A percentile compares a stretch with the other conserved stretches of the same genome.
Evolutionary conservation across 2,888 invertebrate species (phyloP).

Genomic region (Oithona nana): DNA sequence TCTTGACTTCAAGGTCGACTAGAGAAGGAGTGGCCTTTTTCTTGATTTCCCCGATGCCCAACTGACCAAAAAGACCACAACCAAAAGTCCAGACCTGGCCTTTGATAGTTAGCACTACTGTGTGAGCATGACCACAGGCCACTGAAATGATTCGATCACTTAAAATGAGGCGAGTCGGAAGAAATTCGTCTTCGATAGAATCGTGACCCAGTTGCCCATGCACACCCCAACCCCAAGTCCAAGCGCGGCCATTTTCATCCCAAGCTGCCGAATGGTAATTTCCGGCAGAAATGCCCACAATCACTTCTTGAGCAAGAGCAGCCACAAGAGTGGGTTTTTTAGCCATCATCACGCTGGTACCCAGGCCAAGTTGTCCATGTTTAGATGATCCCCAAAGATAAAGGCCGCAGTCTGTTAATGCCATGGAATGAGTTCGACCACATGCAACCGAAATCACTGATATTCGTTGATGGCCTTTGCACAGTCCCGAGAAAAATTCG

Average conservation of each 20-base stretch:
- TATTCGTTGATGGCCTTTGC: neutral
- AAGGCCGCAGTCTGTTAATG: constrained; percentile 4
- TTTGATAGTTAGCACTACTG: constrained; percentile 42
- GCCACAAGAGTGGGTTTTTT: constrained; percentile 4
- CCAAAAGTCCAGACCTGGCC: constrained; percentile 45
- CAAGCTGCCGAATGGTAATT: constrained; percentile 5
- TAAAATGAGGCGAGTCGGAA: constrained; percentile 30
- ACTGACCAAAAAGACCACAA: constrained; percentile 55
- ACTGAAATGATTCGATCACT: constrained; percentile 29
- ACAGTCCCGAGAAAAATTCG: neutral
- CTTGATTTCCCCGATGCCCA: constrained; percentile 34
- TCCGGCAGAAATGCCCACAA: constrained; percentile 12
- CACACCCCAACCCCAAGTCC: constrained; percentile 89
- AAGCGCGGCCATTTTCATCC: constrained; percentile 36
- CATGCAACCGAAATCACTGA: neutral
- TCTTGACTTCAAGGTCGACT: neutral
- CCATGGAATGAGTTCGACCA: constrained; percentile 3
- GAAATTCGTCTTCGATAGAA: constrained; percentile 45
- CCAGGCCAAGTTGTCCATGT: constrained; percentile 9
- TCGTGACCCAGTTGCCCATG: constrained; percentile 82
- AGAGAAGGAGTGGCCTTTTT: neutral
- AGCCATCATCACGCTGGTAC: neutral
- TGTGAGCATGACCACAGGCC: constrained; percentile 51
- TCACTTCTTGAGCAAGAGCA: neutral
- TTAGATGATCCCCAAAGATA: constrained; percentile 11